Base-by-base conservation (phyloP, 1,140 invertebrate species). In the Cherax quadricarinatus region DNA sequence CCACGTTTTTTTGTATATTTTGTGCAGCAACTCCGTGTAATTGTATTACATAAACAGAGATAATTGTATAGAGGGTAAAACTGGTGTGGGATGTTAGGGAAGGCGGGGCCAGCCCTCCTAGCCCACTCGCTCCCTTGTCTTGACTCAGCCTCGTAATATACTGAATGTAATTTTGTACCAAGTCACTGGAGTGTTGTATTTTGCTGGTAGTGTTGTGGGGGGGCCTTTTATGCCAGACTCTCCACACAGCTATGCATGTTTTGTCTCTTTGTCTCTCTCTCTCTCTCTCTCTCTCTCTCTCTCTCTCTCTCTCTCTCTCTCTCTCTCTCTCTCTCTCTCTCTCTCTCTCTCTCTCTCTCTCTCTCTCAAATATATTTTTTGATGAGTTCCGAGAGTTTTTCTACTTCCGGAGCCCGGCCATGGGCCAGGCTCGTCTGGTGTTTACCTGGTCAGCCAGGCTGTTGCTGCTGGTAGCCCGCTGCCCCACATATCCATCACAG, bases 131-230 rank as follows among this genome's bases (percentile, higher is more conserved):
- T 24, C 70, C 21, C 70, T 75, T 30, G 70, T 24, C 70, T 75
- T 30, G 70, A n/a, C 14, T 70, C 14, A 18, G 14, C n/a, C 70
- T 75, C 70, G n/a, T 75, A 75, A 75, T 75, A 75, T 75, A 75
- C 70, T 75, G 70, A 75, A 75, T 75, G 70, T 75, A 75, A 75
- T 75, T 75, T 75, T 75, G n/a, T 75, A 75, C 5, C 70, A 75
- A 75, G 70, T 75, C 70, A 75, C 70, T n/a, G 21, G 70, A 75
- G 70, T 75, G 70, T 75, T 75, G 70, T 75, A 75, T 75, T 75
- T 75, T 75, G 70, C 6, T 75, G 70, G 24, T 24, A 12, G 70
- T 75, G 70, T 75, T 75, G n/a, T 75, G 70, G 70, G 24, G n/a
- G 70, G n/a, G 70, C n/a, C 62, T 66, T 66, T 75, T 75, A 75